These are phyloP conservation scores for Aleadryas rufinucha DNA, from an alignment of 2,113 vertebrate species.

Conservation along the genomic window DNA sequence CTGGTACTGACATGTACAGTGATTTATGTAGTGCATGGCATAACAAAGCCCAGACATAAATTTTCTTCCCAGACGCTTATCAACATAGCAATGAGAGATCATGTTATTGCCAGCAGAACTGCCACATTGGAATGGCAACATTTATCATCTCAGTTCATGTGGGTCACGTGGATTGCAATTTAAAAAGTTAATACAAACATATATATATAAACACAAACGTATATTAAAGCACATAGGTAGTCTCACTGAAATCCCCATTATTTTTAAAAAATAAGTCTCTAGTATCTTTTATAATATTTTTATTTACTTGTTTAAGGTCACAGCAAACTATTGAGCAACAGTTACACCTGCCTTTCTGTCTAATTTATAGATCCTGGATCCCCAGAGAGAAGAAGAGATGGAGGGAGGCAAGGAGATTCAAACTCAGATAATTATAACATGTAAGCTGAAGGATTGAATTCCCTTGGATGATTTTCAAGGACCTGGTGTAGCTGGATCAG, in stretches of 20 bases:
- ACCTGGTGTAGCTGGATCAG: not conserved
- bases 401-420: not conserved
- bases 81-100: conserved; percentile 26
- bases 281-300: not conserved
- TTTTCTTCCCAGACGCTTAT: conserved; percentile 27
- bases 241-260: not conserved
- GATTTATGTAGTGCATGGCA: not conserved
- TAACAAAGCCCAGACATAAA: conserved; percentile 10
- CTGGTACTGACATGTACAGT: not conserved
- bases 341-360: not conserved
- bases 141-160: not conserved
- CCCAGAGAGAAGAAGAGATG: not conserved
- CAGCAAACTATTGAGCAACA: not conserved
- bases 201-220: not conserved
- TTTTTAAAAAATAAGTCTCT: not conserved
- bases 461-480: not conserved
- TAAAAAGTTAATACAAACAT: not conserved
- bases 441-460: not conserved
- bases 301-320: not conserved
- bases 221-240: not conserved
- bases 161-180: not conserved
- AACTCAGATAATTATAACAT: not conserved
- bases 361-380: not conserved
- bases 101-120: not conserved
- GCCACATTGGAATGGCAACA: not conserved